A percentile compares a stretch with the other conserved stretches of the same genome.
Conservation (phyloP, 2,797 vertebrate genomes). For the Thripadectes ignobilis region DNA sequence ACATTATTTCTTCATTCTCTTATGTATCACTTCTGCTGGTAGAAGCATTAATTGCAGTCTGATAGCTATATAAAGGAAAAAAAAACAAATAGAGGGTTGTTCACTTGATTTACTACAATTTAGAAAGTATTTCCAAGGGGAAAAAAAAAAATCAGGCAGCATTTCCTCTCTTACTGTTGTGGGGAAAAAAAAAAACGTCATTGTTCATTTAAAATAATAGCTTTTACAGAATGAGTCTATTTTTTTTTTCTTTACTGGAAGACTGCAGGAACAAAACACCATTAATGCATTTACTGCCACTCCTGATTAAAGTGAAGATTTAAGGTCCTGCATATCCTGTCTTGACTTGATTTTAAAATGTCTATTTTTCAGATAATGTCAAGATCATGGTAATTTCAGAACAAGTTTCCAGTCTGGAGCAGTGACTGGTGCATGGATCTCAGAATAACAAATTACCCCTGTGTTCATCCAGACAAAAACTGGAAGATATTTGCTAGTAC, state of each 20-base stretch:
- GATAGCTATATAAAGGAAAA: background rate
- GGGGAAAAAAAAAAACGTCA: background rate
- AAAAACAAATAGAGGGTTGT: background rate
- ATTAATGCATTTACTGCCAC: slow-evolving; percentile 42
- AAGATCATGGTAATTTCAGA: background rate
- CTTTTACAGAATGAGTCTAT: background rate
- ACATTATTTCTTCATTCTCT: background rate
- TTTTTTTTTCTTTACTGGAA: slow-evolving; percentile 67
- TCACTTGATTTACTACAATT: background rate
- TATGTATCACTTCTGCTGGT: background rate
- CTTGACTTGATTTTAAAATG: slow-evolving; percentile 11
- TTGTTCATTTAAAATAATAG: slow-evolving; percentile 69
- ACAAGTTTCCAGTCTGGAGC: background rate
- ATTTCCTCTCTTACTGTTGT: slow-evolving; percentile 33
- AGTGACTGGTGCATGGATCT: background rate
- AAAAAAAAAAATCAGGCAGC: background rate
- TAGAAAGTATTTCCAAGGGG: background rate
- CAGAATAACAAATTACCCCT: background rate
- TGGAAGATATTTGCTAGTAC: background rate
- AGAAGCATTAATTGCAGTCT: background rate
- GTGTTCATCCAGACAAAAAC: background rate
- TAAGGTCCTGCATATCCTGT: slow-evolving; percentile 2
- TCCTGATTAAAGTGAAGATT: slow-evolving; percentile 25
- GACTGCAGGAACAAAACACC: slow-evolving; percentile 66
- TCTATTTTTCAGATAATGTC: background rate